phyloP scores from a whole-genome alignment of 2,797 vertebrate genomes.

The Microtus obscurus region DNA sequence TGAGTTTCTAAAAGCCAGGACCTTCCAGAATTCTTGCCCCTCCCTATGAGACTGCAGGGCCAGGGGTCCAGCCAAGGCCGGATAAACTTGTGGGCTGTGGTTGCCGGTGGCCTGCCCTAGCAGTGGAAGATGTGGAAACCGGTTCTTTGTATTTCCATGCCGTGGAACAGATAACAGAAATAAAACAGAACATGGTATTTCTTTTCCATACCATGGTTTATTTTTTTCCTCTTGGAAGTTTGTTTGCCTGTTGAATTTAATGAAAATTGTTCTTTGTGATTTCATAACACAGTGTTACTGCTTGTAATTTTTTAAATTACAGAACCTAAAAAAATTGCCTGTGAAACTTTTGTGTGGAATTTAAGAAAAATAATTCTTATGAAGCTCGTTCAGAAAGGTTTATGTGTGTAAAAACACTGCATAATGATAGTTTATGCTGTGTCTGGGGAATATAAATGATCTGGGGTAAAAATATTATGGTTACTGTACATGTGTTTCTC shows the following conservation, averaged over 20 bases:
- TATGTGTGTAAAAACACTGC: conserved; percentile 32
- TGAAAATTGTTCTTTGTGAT: conserved; percentile 59
- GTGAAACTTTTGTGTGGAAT: conserved; percentile 52
- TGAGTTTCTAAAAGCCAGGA: neutral
- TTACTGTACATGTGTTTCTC: neutral
- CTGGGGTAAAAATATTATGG: neutral
- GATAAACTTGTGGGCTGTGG: neutral
- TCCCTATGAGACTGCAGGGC: neutral
- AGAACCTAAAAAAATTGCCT: conserved; percentile 22
- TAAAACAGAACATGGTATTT: conserved; percentile 47
- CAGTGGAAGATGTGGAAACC: neutral
- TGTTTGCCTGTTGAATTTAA: conserved; percentile 59
- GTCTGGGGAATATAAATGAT: conserved; percentile 40
- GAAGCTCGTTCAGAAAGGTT: neutral
- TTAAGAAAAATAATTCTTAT: conserved; percentile 60
- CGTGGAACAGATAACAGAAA: conserved; percentile 29
- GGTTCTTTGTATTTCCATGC: conserved; percentile 50
- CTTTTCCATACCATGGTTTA: conserved; percentile 33
- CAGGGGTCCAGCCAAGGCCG: neutral
- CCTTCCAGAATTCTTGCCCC: neutral
- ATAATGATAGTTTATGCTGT: conserved; percentile 30
- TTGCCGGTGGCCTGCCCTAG: neutral
- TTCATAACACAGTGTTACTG: conserved; percentile 33
- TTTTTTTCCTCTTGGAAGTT: conserved; percentile 58
- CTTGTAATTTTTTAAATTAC: conserved; percentile 58